A percentile compares a stretch with the other conserved stretches of the same genome.
Conservation (phyloP, 2,888 invertebrate species). For the Dryocosmus kuriphilus region DNA sequence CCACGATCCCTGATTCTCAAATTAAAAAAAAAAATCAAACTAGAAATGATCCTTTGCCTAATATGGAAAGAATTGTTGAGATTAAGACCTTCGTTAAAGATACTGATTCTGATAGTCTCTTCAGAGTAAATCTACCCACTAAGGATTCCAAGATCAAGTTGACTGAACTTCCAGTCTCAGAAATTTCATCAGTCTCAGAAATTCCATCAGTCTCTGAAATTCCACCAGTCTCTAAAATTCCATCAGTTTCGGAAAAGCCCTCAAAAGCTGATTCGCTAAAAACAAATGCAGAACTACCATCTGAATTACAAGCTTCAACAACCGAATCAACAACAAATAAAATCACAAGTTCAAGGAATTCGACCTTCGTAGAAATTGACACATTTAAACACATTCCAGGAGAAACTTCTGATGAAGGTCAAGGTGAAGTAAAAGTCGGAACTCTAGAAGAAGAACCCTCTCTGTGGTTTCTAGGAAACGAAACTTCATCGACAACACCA, state of each 20-base stretch:
- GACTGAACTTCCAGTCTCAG: constrained; percentile 46
- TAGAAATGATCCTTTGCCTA: constrained; percentile 42
- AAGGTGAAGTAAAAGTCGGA: constrained; percentile 44
- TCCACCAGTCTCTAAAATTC: constrained; percentile 5
- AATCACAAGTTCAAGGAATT: constrained; percentile 62
- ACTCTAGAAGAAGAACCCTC: constrained; percentile 47
- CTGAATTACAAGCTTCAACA: background rate
- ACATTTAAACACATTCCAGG: constrained; percentile 56
- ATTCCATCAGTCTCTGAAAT: background rate
- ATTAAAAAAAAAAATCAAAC: constrained; percentile 41
- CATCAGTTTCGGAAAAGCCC: constrained; percentile 30
- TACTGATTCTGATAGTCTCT: constrained; percentile 49
- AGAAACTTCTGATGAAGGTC: background rate
- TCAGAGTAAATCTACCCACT: constrained; percentile 49
- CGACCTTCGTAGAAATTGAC: constrained; percentile 68
- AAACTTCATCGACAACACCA: constrained; percentile 5
- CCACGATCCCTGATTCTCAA: constrained; percentile 31
- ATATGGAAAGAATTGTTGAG: constrained; percentile 58
- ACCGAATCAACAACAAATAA: constrained; percentile 37
- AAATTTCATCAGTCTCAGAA: background rate
- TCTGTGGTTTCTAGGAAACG: constrained; percentile 38
- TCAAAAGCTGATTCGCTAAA: constrained; percentile 53
- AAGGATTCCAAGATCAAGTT: constrained; percentile 57
- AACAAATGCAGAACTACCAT: constrained; percentile 60
- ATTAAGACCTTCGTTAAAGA: constrained; percentile 56